A percentile compares a stretch with the other conserved stretches of the same genome.
Conservation (phyloP, 2,888 invertebrate species). For the Stenichneumon culpator region DNA sequence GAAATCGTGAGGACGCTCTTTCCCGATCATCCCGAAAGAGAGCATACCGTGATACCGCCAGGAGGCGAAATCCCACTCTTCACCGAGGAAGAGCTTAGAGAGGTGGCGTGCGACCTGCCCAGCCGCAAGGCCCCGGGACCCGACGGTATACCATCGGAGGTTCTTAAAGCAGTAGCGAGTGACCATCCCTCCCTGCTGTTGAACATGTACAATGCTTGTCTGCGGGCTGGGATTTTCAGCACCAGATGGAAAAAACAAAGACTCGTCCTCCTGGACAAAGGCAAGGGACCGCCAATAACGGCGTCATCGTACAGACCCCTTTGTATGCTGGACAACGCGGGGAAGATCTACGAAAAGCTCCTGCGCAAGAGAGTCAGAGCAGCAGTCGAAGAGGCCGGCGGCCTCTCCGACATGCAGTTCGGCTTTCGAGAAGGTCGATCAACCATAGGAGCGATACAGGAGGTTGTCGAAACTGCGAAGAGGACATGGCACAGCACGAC, state of each 20-base stretch:
- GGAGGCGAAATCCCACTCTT: constrained; percentile 48
- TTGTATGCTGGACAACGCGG: constrained; percentile 29
- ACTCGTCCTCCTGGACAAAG: background rate
- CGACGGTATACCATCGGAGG: constrained; percentile 71
- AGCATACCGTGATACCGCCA: background rate
- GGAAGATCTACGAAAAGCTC: background rate
- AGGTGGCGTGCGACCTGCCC: constrained; percentile 53
- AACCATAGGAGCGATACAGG: constrained; percentile 62
- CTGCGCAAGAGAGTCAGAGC: background rate
- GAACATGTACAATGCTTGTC: constrained; percentile 27
- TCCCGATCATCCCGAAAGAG: constrained; percentile 10
- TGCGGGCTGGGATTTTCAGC: background rate
- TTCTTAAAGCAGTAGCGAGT: constrained; percentile 59
- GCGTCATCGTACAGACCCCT: constrained; percentile 52
- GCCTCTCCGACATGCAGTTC: constrained; percentile 57
- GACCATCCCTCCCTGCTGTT: constrained; percentile 52
- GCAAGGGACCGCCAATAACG: background rate
- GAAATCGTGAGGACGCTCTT: background rate
- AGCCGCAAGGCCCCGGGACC: constrained; percentile 70
- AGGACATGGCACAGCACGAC: background rate
- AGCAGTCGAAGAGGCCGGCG: background rate
- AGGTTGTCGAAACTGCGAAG: constrained; percentile 53
- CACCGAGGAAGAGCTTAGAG: constrained; percentile 57
- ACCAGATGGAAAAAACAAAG: background rate
- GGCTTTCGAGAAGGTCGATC: constrained; percentile 67